phyloP scores from a whole-genome alignment of 2,113 vertebrate species.

The Amblyopsis rosae region DNA sequence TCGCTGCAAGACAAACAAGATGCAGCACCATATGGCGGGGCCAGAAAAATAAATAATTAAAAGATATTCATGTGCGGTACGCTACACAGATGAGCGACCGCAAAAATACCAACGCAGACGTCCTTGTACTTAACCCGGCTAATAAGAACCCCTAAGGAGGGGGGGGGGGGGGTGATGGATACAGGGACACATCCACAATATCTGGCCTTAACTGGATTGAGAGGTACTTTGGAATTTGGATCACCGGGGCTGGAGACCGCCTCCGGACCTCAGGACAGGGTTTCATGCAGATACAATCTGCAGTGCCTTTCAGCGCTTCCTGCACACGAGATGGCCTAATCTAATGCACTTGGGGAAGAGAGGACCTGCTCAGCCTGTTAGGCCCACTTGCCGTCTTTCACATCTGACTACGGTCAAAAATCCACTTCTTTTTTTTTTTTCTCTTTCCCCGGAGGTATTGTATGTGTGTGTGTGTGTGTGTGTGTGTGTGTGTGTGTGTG shows the following conservation, averaged over 20 bases:
- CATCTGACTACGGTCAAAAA: slow-evolving; percentile 69
- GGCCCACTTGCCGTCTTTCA: slow-evolving; percentile 53
- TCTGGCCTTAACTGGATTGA: slow-evolving; percentile 71
- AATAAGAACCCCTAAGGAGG: slow-evolving; percentile 65
- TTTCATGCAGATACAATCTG: slow-evolving; percentile 74
- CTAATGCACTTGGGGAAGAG: slow-evolving; percentile 66
- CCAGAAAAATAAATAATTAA: slow-evolving; percentile 80
- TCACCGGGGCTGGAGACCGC: slow-evolving; percentile 73
- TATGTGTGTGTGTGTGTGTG: slow-evolving; percentile 56
- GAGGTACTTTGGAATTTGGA: slow-evolving; percentile 76
- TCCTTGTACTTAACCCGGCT: slow-evolving; percentile 67
- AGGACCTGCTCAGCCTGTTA: slow-evolving; percentile 73
- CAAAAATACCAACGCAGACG: slow-evolving; percentile 75
- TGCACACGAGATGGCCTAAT: slow-evolving; percentile 77
- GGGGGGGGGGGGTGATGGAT: background rate
- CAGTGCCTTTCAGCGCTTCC: slow-evolving; percentile 82
- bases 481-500: slow-evolving; percentile 60
- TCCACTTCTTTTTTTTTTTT: slow-evolving; percentile 71
- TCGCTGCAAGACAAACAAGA: slow-evolving; percentile 73
- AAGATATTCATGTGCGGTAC: slow-evolving; percentile 64
- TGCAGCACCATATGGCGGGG: slow-evolving; percentile 72
- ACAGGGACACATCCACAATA: slow-evolving; percentile 4
- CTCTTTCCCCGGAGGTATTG: background rate
- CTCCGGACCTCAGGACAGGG: slow-evolving; percentile 63
- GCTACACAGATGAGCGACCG: slow-evolving; percentile 60